These are phyloP conservation scores for Lerista edwardsae DNA, from an alignment of 2,797 vertebrate species.

Conservation along the genomic window DNA sequence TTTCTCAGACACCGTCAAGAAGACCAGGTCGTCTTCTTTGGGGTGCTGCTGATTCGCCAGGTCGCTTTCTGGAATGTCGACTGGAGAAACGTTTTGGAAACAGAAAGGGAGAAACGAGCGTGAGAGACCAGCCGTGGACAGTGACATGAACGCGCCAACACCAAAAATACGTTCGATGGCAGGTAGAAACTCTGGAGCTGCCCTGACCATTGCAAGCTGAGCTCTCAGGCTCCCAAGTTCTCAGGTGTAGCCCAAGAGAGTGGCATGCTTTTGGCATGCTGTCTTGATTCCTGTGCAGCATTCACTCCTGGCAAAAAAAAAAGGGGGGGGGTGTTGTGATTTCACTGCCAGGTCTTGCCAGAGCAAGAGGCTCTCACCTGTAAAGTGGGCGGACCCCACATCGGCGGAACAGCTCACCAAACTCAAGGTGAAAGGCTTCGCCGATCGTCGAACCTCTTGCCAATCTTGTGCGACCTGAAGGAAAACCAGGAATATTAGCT, in stretches of 20 bases:
- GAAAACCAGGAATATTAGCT: constrained; percentile 39
- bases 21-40: constrained; percentile 85
- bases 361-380: constrained; percentile 67
- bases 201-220: too few species aligned
- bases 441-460: constrained; percentile 67
- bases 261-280: not conserved
- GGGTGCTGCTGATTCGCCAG: constrained; percentile 78
- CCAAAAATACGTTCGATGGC: not conserved
- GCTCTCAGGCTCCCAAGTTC: too few species aligned
- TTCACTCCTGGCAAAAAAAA: too few species aligned
- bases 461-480: constrained; percentile 78
- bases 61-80: constrained; percentile 67
- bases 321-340: not conserved
- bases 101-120: not conserved
- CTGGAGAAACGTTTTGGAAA: constrained; percentile 45
- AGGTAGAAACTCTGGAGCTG: not conserved
- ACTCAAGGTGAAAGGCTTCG: constrained; percentile 62
- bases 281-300: too few species aligned
- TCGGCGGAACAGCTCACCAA: constrained; percentile 74
- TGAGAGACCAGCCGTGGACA: too few species aligned
- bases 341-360: not conserved
- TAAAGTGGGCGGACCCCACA: constrained; percentile 76
- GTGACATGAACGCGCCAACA: not conserved
- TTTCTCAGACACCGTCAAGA: constrained; percentile 75
- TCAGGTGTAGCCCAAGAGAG: not conserved